Evolutionary conservation across 2,113 vertebrate genomes (phyloP).

Genomic region (Aegotheles bennettii): DNA sequence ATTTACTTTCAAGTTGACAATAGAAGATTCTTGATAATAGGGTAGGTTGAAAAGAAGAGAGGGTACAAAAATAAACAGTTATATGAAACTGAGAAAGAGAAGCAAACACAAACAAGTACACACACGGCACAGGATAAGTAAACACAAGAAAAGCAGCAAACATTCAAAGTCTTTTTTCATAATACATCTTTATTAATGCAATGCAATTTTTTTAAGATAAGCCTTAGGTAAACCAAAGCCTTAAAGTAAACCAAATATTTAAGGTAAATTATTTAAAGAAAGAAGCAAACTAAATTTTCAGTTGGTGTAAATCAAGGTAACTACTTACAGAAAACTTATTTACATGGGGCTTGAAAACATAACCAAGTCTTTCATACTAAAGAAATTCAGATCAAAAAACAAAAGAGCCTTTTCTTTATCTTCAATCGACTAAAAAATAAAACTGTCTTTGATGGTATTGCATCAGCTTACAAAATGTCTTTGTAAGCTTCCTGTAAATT

Average conservation of each 20-base stretch:
- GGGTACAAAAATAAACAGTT: background rate
- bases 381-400: background rate
- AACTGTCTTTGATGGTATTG: background rate
- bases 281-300: background rate
- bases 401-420: background rate
- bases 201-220: background rate
- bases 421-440: background rate
- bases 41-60: background rate
- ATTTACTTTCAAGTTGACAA: background rate
- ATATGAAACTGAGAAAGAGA: background rate
- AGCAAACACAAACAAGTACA: background rate
- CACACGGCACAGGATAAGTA: background rate
- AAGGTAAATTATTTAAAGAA: background rate
- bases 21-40: background rate
- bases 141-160: background rate
- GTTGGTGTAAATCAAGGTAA: background rate
- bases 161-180: background rate
- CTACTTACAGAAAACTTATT: background rate
- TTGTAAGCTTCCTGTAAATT: background rate
- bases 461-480: background rate
- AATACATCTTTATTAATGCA: background rate
- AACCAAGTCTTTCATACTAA: background rate
- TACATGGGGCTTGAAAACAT: background rate
- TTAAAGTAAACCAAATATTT: background rate
- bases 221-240: background rate